phyloP scores from a whole-genome alignment of 2,113 vertebrate genomes.

The Laticauda colubrina region DNA sequence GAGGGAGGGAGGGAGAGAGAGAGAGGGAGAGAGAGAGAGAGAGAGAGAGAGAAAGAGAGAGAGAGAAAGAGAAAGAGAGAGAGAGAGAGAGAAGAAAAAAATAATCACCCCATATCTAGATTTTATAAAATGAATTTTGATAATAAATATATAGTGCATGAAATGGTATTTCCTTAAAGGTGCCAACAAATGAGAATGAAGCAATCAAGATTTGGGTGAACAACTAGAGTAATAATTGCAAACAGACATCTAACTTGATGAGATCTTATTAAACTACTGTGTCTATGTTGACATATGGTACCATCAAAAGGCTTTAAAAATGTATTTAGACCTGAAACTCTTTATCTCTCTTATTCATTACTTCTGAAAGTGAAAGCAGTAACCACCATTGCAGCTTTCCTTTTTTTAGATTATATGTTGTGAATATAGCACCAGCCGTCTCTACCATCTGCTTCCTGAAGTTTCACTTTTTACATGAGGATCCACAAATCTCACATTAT shows the following conservation, averaged over 20 bases:
- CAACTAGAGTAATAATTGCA: background rate
- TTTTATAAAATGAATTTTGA: constrained; percentile 28
- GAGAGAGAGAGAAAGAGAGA: too few relatives aligned
- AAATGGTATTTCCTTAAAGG: constrained; percentile 20
- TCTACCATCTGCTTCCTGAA: background rate
- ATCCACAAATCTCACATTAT: background rate
- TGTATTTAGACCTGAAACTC: background rate
- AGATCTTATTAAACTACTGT: background rate
- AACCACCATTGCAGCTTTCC: background rate
- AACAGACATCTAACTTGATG: background rate
- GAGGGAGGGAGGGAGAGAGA: background rate
- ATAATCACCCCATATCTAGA: constrained; percentile 28
- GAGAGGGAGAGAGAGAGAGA: background rate
- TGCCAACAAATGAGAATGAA: constrained; percentile 1
- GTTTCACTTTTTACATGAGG: constrained; percentile 6
- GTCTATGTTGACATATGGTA: background rate
- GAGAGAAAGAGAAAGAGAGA: background rate
- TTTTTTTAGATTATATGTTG: background rate
- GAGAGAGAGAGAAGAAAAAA: background rate
- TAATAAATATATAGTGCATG: constrained; percentile 27
- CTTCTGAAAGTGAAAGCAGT: background rate
- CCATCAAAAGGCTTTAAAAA: constrained; percentile 7
- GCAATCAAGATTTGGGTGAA: constrained; percentile 9
- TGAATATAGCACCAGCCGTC: background rate
- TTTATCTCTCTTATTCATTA: background rate